These are phyloP conservation scores for Dendrolimus kikuchii DNA, from an alignment of 1,140 invertebrate genomes.

Conservation along the genomic window DNA sequence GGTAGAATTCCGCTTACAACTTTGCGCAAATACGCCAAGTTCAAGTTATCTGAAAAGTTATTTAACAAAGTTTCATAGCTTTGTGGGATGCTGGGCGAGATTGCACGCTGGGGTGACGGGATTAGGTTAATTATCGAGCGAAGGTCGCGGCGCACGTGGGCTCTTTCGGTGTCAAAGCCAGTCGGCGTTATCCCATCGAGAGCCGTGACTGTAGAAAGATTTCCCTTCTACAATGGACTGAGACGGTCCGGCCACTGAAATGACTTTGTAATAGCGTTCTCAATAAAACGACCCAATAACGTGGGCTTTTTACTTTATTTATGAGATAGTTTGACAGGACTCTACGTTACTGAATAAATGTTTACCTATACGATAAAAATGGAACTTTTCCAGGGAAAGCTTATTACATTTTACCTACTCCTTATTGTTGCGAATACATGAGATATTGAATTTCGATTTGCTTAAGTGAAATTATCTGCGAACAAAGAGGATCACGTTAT, in stretches of 20 bases:
- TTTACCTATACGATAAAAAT: conserved; percentile 17
- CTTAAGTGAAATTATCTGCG: too few species aligned
- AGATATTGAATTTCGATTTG: too few species aligned
- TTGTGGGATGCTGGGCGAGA: conserved; percentile 55
- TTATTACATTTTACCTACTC: neutral
- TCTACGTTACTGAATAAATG: conserved; percentile 24
- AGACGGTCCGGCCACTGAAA: conserved; percentile 60
- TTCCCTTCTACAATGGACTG: conserved; percentile 70
- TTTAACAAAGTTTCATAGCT: conserved; percentile 73
- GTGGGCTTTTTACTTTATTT: conserved; percentile 47
- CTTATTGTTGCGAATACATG: too few species aligned
- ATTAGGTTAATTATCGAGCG: conserved; percentile 62
- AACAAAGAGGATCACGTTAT: conserved; percentile 3
- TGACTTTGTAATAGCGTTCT: conserved; percentile 65
- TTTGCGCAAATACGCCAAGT: conserved; percentile 66
- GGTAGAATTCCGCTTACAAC: conserved; percentile 63
- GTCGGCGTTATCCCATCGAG: conserved; percentile 68
- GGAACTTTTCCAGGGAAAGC: conserved; percentile 4
- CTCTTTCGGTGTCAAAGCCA: conserved; percentile 36
- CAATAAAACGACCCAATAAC: conserved; percentile 62
- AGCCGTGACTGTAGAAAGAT: conserved; percentile 71
- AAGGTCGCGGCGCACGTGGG: conserved; percentile 32
- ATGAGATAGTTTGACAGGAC: conserved; percentile 25
- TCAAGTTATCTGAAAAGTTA: conserved; percentile 73
- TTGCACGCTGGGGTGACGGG: conserved; percentile 47